A percentile compares a stretch with the other conserved stretches of the same genome.
phyloP scores from a whole-genome alignment of 2,888 invertebrate species.

The Caenorhabditis sulstoni region DNA sequence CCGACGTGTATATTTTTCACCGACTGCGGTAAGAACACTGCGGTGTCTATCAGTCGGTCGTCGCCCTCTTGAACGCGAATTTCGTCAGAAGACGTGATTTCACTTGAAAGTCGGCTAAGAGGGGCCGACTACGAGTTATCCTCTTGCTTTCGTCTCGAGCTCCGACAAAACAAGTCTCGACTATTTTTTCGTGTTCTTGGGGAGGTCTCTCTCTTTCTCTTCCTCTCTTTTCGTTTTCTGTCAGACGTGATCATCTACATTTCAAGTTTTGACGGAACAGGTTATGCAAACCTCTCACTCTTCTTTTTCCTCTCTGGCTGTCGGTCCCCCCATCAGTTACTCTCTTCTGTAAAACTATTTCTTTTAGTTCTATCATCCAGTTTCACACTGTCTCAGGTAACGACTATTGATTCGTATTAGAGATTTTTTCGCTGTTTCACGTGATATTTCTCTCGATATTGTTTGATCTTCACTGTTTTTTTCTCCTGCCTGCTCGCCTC shows the following conservation, averaged over 20 bases:
- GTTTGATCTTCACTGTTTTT: slow-evolving; percentile 50
- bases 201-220: neutral
- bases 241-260: neutral
- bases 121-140: too few relatives aligned
- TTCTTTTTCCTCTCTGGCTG: slow-evolving; percentile 13
- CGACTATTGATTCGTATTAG: slow-evolving; percentile 52
- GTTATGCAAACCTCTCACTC: slow-evolving; percentile 50
- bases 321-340: slow-evolving; percentile 15
- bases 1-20: slow-evolving; percentile 1
- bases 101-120: neutral
- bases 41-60: slow-evolving; percentile 8
- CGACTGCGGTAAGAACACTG: slow-evolving; percentile 23
- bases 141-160: too few relatives aligned
- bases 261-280: slow-evolving; percentile 37
- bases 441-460: slow-evolving; percentile 39
- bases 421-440: slow-evolving; percentile 44
- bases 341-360: slow-evolving; percentile 14
- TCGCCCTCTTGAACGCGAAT: slow-evolving; percentile 4
- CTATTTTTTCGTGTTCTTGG: neutral
- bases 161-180: too few relatives aligned
- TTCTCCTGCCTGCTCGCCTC: neutral
- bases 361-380: slow-evolving; percentile 17
- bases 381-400: slow-evolving; percentile 22
- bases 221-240: neutral
- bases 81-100: slow-evolving; percentile 9